A percentile compares a stretch with the other conserved stretches of the same genome.
These are phyloP conservation scores for Glomeris marginata DNA, from an alignment of 2,888 invertebrate genomes.

Conservation along the genomic window DNA sequence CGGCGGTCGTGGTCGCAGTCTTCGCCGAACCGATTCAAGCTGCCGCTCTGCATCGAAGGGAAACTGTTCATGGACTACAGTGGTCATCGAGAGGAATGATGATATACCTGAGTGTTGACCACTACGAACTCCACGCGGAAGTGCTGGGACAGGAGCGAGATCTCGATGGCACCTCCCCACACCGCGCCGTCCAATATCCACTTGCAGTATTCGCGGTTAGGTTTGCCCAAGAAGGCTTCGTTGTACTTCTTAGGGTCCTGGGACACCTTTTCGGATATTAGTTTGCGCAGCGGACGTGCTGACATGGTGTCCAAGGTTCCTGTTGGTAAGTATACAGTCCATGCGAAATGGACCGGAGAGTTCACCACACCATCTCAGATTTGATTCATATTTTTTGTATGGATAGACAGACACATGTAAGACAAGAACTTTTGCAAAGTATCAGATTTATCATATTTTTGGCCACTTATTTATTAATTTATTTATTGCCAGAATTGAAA, in stretches of 20 bases:
- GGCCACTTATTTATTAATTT: too few relatives aligned
- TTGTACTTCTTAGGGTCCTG: conserved; percentile 61
- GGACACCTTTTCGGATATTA: conserved; percentile 70
- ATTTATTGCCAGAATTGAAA: too few relatives aligned
- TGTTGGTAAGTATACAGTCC: conserved; percentile 30
- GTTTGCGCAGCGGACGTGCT: conserved; percentile 60
- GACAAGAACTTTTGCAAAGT: too few relatives aligned
- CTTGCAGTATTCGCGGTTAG: conserved; percentile 66
- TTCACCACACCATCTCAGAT: too few relatives aligned
- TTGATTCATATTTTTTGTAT: too few relatives aligned
- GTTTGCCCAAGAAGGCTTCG: conserved; percentile 71
- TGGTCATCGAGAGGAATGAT: too few relatives aligned
- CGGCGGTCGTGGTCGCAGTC: conserved; percentile 68
- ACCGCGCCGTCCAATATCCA: conserved; percentile 81
- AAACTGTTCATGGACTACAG: too few relatives aligned
- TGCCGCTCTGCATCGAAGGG: conserved; percentile 66
- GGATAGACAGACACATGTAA: too few relatives aligned
- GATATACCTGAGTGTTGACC: too few relatives aligned
- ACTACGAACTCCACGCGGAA: conserved; percentile 86
- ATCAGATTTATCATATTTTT: too few relatives aligned
- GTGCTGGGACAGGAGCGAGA: conserved; percentile 67
- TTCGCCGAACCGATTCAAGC: conserved; percentile 85
- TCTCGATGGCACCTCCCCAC: conserved; percentile 95
- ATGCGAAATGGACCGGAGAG: too few relatives aligned
- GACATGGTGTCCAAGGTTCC: conserved; percentile 54